These are phyloP conservation scores for Edolisoma coerulescens DNA, from an alignment of 2,113 vertebrate genomes.

Conservation along the genomic window DNA sequence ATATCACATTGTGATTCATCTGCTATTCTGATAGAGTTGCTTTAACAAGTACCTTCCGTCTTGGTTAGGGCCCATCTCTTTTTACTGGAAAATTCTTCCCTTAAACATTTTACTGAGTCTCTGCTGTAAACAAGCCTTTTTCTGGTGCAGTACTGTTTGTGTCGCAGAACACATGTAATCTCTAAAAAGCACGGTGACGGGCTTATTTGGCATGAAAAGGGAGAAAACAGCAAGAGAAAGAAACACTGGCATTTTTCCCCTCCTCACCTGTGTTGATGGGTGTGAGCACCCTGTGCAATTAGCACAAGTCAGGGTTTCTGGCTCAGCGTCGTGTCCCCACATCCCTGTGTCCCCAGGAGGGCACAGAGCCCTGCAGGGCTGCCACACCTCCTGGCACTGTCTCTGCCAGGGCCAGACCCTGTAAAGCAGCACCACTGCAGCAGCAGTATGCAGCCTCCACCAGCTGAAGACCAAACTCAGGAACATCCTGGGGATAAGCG, in stretches of 20 bases:
- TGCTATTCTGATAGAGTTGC: background rate
- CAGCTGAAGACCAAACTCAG: background rate
- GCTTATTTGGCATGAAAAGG: background rate
- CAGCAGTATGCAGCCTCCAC: background rate
- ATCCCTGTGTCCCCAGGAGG: background rate
- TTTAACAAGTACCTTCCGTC: conserved; percentile 21
- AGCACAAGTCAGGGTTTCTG: background rate
- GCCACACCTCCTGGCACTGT: background rate
- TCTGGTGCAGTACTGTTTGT: background rate
- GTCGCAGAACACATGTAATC: background rate
- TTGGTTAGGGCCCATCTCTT: background rate
- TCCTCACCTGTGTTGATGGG: background rate
- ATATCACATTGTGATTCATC: conserved; percentile 25
- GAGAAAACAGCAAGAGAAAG: background rate
- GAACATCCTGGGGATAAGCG: background rate
- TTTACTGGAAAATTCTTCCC: conserved; percentile 11
- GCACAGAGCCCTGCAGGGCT: background rate
- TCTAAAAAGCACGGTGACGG: background rate
- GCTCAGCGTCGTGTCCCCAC: accelerated
- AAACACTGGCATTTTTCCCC: background rate
- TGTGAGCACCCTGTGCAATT: background rate
- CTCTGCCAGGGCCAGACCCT: background rate
- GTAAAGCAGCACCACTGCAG: background rate
- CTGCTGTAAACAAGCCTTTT: background rate
- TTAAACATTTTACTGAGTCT: background rate